These are phyloP conservation scores for Pionites leucogaster DNA, from an alignment of 2,113 vertebrate species.

Conservation along the genomic window DNA sequence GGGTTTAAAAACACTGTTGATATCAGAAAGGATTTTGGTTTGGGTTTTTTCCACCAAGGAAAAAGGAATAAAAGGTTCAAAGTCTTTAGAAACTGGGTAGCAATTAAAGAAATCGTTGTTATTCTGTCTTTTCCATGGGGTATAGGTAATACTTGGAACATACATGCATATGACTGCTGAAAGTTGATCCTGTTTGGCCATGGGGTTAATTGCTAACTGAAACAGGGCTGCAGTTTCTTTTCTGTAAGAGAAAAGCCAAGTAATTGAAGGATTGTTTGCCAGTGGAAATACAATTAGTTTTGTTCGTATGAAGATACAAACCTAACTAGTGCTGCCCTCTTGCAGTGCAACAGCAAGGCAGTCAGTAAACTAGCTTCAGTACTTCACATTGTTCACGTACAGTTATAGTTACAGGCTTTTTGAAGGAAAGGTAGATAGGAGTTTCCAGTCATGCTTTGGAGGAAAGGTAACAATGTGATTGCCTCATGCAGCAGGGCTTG, in stretches of 20 bases:
- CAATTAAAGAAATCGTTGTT: neutral
- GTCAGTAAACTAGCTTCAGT: neutral
- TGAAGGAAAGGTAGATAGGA: neutral
- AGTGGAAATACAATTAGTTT: neutral
- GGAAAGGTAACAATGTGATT: neutral
- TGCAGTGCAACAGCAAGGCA: neutral
- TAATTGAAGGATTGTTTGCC: neutral
- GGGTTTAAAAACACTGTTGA: neutral
- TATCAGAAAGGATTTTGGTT: neutral
- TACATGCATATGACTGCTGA: neutral
- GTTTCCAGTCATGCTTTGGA: neutral
- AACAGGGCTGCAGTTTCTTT: neutral
- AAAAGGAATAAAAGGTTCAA: neutral
- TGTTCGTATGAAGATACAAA: neutral
- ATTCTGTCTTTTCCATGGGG: neutral
- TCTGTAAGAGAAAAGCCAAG: neutral
- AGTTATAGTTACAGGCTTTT: neutral
- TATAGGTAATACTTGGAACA: neutral
- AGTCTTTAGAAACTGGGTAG: neutral
- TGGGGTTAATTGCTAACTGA: neutral
- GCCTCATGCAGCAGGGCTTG: neutral
- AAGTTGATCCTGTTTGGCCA: neutral
- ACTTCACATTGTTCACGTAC: neutral
- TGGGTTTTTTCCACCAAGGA: rapidly evolving
- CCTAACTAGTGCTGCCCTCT: neutral